phyloP scores from a whole-genome alignment of 2,113 vertebrate genomes.

The Circaetus gallicus region DNA sequence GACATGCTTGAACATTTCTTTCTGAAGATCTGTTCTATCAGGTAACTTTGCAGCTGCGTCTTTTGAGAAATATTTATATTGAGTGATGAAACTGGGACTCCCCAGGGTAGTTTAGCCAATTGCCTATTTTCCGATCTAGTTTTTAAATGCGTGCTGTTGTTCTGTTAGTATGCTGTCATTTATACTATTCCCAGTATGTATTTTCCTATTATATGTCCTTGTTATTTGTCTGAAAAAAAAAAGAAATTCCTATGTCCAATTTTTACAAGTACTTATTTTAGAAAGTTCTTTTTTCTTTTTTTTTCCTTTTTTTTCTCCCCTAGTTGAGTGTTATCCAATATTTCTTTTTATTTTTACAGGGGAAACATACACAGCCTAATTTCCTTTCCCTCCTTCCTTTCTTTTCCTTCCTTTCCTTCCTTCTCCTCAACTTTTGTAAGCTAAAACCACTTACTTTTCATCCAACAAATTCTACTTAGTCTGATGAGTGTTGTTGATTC shows the following conservation, averaged over 20 bases:
- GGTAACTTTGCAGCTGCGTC: neutral
- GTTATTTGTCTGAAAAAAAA: neutral
- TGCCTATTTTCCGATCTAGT: neutral
- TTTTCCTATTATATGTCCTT: neutral
- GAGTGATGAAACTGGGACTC: neutral
- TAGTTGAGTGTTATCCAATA: neutral
- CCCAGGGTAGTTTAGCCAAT: neutral
- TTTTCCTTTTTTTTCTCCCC: fast-evolving
- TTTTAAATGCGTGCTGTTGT: neutral
- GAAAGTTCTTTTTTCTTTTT: neutral
- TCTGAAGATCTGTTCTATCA: neutral
- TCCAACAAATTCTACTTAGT: neutral
- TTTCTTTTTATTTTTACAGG: neutral
- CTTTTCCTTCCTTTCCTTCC: neutral
- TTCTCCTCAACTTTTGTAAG: neutral
- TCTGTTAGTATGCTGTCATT: neutral
- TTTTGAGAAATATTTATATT: neutral
- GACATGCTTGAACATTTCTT: neutral
- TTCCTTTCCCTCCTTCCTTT: neutral
- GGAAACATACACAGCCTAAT: neutral
- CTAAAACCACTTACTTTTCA: neutral
- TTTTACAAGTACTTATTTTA: neutral
- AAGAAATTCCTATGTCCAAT: neutral
- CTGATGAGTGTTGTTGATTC: neutral
- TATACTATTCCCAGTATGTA: neutral